Conservation (phyloP, 2,888 invertebrate species). For the Merodon equestris region DNA sequence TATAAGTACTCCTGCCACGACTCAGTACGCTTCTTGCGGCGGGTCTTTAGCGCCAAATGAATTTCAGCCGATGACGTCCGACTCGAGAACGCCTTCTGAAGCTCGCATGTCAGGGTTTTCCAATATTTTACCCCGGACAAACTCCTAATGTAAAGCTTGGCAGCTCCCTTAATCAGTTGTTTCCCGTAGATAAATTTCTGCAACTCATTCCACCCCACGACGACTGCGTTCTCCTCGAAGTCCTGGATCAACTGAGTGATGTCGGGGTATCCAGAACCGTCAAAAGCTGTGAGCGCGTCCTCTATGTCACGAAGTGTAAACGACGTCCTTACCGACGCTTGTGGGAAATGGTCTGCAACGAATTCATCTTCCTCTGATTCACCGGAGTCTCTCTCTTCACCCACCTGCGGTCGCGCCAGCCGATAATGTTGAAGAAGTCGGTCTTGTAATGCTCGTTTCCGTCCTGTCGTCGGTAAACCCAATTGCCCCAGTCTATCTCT, state of each 20-base stretch:
- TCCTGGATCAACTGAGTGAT: constrained; percentile 12
- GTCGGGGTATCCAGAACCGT: constrained; percentile 10
- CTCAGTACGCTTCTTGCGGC: constrained; percentile 38
- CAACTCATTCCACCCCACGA: constrained; percentile 11
- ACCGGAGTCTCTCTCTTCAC: too few species aligned
- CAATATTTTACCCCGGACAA: constrained; percentile 10
- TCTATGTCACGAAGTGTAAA: constrained; percentile 17
- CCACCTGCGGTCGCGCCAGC: too few species aligned
- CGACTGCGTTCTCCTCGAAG: constrained; percentile 14
- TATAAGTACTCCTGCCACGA: constrained; percentile 41
- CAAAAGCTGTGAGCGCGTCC: constrained; percentile 11
- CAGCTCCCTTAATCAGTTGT: constrained; percentile 11
- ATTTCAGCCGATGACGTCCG: constrained; percentile 41
- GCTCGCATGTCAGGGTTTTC: too few species aligned
- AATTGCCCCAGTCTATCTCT: too few species aligned
- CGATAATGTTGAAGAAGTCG: too few species aligned
- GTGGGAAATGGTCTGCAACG: too few species aligned
- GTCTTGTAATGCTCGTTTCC: too few species aligned
- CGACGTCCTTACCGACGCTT: not conserved
- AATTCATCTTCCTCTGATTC: too few species aligned
- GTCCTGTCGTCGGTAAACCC: too few species aligned
- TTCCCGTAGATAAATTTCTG: constrained; percentile 20
- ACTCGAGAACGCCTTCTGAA: constrained; percentile 10
- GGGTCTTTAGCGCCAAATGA: constrained; percentile 26
- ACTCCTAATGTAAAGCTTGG: constrained; percentile 16